Percentiles rank a stretch among this genome's conserved stretches.
phyloP scores from a whole-genome alignment of 1,140 invertebrate genomes.

The Calycopis cecrops region DNA sequence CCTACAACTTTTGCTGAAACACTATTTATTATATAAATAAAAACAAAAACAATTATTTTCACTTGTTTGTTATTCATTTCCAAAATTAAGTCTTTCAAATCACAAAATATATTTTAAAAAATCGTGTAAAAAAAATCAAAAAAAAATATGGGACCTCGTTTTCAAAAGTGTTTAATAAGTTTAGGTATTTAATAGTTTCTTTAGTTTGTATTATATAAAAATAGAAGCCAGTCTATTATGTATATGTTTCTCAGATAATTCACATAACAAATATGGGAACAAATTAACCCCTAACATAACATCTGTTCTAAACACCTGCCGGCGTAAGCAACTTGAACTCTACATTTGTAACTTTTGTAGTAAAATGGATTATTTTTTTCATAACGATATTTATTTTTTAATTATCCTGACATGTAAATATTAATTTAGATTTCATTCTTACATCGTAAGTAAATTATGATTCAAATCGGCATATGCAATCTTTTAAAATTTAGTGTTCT shows the following conservation, averaged over 20 bases:
- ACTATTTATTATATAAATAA: too few species aligned
- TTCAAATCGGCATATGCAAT: too few species aligned
- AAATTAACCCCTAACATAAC: background rate
- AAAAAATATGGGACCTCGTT: background rate
- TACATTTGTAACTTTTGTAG: background rate
- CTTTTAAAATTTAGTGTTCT: too few species aligned
- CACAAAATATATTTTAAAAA: too few species aligned
- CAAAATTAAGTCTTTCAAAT: too few species aligned
- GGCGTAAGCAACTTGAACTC: background rate
- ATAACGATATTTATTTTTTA: background rate
- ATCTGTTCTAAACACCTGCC: conserved; percentile 1
- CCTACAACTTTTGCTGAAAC: too few species aligned
- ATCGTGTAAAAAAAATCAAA: background rate
- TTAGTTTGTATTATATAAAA: background rate
- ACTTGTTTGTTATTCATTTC: too few species aligned
- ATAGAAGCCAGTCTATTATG: background rate
- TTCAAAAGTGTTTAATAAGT: background rate
- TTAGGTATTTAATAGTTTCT: background rate
- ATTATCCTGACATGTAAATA: too few species aligned
- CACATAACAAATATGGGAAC: conserved; percentile 1
- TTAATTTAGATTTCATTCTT: too few species aligned
- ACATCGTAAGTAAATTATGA: too few species aligned
- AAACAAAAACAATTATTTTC: too few species aligned
- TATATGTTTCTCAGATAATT: background rate
- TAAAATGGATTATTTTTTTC: too few species aligned